Conservation (phyloP, 2,888 invertebrate genomes). For the Seira musarum region DNA sequence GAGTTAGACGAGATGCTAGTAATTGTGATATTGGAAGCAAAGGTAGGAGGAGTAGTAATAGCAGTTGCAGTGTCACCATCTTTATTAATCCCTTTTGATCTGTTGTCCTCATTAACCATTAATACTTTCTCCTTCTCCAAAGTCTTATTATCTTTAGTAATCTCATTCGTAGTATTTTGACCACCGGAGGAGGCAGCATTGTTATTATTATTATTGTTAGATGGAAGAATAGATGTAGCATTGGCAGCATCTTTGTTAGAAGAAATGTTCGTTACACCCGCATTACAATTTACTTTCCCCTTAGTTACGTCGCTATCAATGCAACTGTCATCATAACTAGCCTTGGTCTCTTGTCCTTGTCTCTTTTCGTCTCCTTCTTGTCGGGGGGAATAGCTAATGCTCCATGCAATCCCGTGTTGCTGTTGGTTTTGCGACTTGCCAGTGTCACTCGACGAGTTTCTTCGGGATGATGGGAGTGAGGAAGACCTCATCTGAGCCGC, state of each 20-base stretch:
- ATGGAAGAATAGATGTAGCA: background rate
- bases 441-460: constrained; percentile 25
- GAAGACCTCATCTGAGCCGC: constrained; percentile 25
- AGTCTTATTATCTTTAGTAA: background rate
- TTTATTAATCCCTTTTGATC: constrained; percentile 30
- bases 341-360: constrained; percentile 22
- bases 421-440: background rate
- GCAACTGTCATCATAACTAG: constrained; percentile 38
- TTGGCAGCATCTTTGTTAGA: background rate
- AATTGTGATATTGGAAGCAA: constrained; percentile 25
- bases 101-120: too few relatives aligned
- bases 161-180: background rate
- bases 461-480: constrained; percentile 42
- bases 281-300: background rate
- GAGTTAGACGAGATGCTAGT: constrained; percentile 7
- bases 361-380: background rate
- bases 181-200: too few relatives aligned
- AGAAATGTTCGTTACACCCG: background rate
- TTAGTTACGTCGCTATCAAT: background rate
- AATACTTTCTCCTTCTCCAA: constrained; percentile 19
- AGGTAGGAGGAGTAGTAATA: constrained; percentile 30
- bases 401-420: constrained; percentile 29
- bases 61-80: too few relatives aligned
- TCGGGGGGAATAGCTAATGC: background rate
- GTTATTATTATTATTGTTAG: background rate